A percentile compares a stretch with the other conserved stretches of the same genome.
Conservation (phyloP, 2,888 invertebrate species). For the Pycnomerus fuliginosus region DNA sequence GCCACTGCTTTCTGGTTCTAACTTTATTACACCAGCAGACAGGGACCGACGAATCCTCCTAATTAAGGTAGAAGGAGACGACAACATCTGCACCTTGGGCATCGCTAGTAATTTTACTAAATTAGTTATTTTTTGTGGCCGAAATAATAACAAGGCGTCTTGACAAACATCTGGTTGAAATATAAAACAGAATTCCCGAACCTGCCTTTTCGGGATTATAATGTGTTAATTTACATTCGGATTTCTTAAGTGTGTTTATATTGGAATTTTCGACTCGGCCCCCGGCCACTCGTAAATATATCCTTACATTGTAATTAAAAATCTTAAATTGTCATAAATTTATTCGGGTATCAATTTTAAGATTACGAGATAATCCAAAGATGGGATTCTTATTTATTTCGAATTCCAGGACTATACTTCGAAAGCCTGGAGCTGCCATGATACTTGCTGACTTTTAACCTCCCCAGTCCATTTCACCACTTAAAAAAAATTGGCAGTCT, state of each 20-base stretch:
- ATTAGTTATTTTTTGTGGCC: slow-evolving; percentile 30
- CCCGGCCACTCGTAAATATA: slow-evolving; percentile 20
- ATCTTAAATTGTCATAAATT: slow-evolving; percentile 15
- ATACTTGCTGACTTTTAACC: no score
- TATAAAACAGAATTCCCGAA: slow-evolving; percentile 26
- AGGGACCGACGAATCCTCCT: slow-evolving; percentile 25
- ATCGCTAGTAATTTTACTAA: slow-evolving; percentile 34
- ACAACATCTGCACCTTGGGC: slow-evolving; percentile 16
- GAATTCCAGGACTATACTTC: no score
- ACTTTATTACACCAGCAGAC: no score
- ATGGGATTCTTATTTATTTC: no score
- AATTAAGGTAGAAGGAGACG: slow-evolving; percentile 31
- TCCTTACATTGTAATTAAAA: slow-evolving; percentile 22
- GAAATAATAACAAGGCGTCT: slow-evolving; percentile 28
- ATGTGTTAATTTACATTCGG: slow-evolving; percentile 30
- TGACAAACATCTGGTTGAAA: slow-evolving; percentile 25
- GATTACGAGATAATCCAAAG: no score
- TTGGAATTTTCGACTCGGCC: slow-evolving; percentile 13
- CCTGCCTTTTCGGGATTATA: slow-evolving; percentile 18
- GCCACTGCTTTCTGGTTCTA: no score
- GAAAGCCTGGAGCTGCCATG: no score
- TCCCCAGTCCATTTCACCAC: no score
- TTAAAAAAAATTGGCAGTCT: no score
- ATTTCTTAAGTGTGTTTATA: slow-evolving; percentile 12
- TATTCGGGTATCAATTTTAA: slow-evolving; percentile 19